Base-by-base conservation (phyloP, 2,888 invertebrate species). In the Sabellastarte sp. region DNA sequence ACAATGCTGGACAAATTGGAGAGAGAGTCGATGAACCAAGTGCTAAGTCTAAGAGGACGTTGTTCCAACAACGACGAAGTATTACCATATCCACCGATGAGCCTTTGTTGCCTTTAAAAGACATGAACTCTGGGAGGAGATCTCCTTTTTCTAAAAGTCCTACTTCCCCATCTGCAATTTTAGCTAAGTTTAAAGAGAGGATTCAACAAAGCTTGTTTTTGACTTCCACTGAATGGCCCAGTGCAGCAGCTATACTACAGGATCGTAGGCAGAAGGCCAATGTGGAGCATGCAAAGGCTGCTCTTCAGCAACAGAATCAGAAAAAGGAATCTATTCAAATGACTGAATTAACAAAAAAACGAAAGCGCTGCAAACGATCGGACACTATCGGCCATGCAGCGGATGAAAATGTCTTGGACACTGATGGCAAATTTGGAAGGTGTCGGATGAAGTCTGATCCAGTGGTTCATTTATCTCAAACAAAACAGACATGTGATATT, bases 141-240 rank as follows among this genome's bases (percentile, higher is more conserved):
- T 24, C 26, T 24, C 5, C 15, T 53, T 15, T 26, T 26, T 10
- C n/a, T 24, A 53, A 26, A 31, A 50, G 63, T 2, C 53, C 57
- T 20, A 66, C 51, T 41, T 53, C 66, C 0, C 66, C 70, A 1
- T 59, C 60, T 1, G 52, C 53, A 32, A 52, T 71, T 3, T 60
- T 72, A 32, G 60, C 57, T 30, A 71, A 69, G 59, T 68, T 73
- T 3, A 72, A 69, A 58, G 73, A 73, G 32, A 63, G 70, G 52
- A 73, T 73, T 10, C 58, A 67, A 15, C 69, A 72, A 57, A 72
- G 66, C 31, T 65, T 73, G 20, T 70, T 71, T 59, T 69, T 70
- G 67, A n/a, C n/a, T n/a, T 69, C 72, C 10, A 65, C 63, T 1
- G 73, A 73, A 31, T 68, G 72, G 68, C 66, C 69, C 1, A 63